Percentiles rank a stretch among this genome's conserved stretches.
phyloP scores from a whole-genome alignment of 2,797 vertebrate species.

The Oreochromis mossambicus region DNA sequence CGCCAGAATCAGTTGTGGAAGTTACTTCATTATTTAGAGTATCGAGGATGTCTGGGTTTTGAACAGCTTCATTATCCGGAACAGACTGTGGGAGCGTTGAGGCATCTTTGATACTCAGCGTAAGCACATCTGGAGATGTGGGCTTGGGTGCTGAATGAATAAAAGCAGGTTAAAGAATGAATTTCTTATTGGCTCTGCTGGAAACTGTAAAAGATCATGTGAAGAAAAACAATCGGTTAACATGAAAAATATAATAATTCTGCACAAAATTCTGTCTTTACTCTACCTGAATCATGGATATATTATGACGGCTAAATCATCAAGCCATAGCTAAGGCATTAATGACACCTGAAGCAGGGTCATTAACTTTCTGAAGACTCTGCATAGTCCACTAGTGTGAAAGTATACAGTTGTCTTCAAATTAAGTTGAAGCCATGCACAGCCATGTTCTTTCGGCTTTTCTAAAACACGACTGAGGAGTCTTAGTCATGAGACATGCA shows the following conservation, averaged over 20 bases:
- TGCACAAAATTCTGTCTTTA: background rate
- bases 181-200: conserved; percentile 26
- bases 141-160: conserved; percentile 67
- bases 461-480: background rate
- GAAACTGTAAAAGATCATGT: conserved; percentile 35
- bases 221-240: conserved; percentile 27
- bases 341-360: conserved; percentile 47
- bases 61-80: conserved; percentile 19
- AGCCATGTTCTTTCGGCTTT: conserved; percentile 1
- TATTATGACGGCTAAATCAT: background rate
- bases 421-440: conserved; percentile 65
- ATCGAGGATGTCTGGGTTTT: conserved; percentile 6
- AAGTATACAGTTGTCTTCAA: conserved; percentile 72
- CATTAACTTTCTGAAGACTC: conserved; percentile 72
- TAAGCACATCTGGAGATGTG: conserved; percentile 59
- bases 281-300: background rate
- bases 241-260: background rate
- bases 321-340: conserved; percentile 45
- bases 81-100: conserved; percentile 29
- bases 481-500: conserved; percentile 33
- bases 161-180: conserved; percentile 65
- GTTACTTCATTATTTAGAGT: conserved; percentile 26
- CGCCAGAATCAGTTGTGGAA: background rate
- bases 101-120: conserved; percentile 55
- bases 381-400: conserved; percentile 64